Evolutionary conservation across 2,113 vertebrate species (phyloP), one percentile per base, ranked within the genome.

Genomic region (Bufo gargarizans): DNA sequence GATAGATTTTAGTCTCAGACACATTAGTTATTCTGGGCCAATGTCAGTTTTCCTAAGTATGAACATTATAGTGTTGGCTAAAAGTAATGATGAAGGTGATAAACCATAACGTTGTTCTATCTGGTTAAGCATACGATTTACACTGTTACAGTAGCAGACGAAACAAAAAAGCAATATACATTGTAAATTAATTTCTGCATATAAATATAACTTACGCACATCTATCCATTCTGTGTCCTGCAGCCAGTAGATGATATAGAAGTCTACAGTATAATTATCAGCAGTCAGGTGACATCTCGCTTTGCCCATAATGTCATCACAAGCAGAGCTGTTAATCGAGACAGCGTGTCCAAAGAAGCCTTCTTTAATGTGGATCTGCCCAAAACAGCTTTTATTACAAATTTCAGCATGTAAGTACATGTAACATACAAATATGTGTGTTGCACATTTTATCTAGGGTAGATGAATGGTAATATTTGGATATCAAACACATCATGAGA

Each of bases 341-440:
- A 95, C 78, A 59, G 95, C 0, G 63, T 91, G 4, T 93, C 97
- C 69, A 96, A 93, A 90, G 97, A 99, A 93, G 93, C 97, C 19
- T 65, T 94, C 89, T 99, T 99, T 33, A 93, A 97, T 0, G 96
- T 99, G 90, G 96, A 93, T 12, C 97, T 99, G 77, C 97, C 98
- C 76, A 99, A 97, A 90, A 96, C 96, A 6, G 97, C 97, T 90
- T 98, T 99, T 94, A 99, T 99, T 93, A 97, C 95, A 88, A 96
- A 96, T 92, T 99, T 99, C 86, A 96, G 91, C 93, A 96, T 99
- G 98, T 99, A 89, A 5, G 97, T 56, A 59, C 17, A 61, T 50
- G 19, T 56, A 43, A 1, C 2, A 9, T n/a, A 16, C 11, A 45
- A 53, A 19, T 77, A 20, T 50, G 2, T 47, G 4, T n/a, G 0